Evolutionary conservation across 2,888 invertebrate genomes (phyloP).

Genomic region (Catocala sponsa): DNA sequence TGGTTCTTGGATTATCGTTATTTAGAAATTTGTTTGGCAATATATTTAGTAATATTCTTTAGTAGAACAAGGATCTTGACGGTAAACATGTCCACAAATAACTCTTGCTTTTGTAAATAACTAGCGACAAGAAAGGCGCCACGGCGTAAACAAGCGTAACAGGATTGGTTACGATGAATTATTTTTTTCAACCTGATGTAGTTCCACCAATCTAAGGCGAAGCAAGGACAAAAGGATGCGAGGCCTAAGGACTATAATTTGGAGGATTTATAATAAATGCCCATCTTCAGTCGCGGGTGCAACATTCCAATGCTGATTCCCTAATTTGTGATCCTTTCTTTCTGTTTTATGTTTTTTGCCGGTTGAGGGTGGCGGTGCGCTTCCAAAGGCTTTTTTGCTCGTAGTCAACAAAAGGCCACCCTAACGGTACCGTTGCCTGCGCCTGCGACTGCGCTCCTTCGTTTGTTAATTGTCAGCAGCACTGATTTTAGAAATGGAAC

Average conservation of each 20-base stretch:
- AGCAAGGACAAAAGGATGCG: slow-evolving; percentile 54
- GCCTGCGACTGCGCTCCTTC: slow-evolving; percentile 58
- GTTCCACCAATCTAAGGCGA: slow-evolving; percentile 44
- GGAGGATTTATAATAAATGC: slow-evolving; percentile 66
- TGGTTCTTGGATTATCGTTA: too few relatives aligned
- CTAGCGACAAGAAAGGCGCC: slow-evolving; percentile 34
- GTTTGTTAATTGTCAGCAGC: slow-evolving; percentile 45
- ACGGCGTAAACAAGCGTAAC: slow-evolving; percentile 36
- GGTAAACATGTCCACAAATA: slow-evolving; percentile 18
- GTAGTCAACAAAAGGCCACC: slow-evolving; percentile 75
- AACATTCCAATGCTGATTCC: slow-evolving; percentile 80
- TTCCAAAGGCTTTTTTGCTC: slow-evolving; percentile 77
- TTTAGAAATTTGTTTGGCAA: too few relatives aligned
- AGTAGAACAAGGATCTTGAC: neutral
- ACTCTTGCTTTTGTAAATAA: slow-evolving; percentile 8
- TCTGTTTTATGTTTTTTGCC: slow-evolving; percentile 84
- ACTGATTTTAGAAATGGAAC: slow-evolving; percentile 24
- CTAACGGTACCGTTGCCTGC: slow-evolving; percentile 77
- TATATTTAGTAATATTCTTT: neutral
- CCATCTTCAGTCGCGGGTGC: slow-evolving; percentile 76
- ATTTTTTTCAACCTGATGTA: slow-evolving; percentile 35
- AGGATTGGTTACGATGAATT: slow-evolving; percentile 33
- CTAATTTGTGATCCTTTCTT: slow-evolving; percentile 84
- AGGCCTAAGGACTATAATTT: slow-evolving; percentile 62
- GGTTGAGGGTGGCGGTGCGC: slow-evolving; percentile 73